A percentile compares a stretch with the other conserved stretches of the same genome.
phyloP scores from a whole-genome alignment of 2,113 vertebrate species.

The Chroicocephalus ridibundus region DNA sequence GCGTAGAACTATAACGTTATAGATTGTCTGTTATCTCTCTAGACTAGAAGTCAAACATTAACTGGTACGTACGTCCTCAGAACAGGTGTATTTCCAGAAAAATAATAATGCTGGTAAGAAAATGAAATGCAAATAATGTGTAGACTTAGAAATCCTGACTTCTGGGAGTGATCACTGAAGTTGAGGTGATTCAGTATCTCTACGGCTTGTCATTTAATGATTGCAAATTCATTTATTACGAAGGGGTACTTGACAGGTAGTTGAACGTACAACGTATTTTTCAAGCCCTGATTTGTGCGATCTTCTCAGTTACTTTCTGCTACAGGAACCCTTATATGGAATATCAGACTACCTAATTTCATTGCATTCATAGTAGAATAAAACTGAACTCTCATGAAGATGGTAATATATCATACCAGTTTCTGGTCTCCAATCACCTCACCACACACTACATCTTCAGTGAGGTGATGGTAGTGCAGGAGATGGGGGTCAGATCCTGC shows the following conservation, averaged over 20 bases:
- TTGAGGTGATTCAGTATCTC: background rate
- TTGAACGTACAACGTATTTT: background rate
- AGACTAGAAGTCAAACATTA: background rate
- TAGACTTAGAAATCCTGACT: background rate
- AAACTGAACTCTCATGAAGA: background rate
- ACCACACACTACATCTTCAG: rapidly evolving
- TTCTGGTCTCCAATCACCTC: background rate
- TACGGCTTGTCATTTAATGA: background rate
- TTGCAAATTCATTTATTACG: background rate
- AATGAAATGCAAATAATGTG: background rate
- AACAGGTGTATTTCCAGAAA: background rate
- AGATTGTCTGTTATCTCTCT: background rate
- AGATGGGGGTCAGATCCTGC: background rate
- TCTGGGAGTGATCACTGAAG: background rate
- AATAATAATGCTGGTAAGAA: background rate
- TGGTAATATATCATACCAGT: background rate
- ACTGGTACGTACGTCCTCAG: background rate
- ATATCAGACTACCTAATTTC: background rate
- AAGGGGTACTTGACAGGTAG: background rate
- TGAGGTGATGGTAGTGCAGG: background rate
- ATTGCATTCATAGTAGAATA: background rate
- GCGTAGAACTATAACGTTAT: rapidly evolving
- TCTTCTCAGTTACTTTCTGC: background rate
- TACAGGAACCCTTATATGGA: background rate
- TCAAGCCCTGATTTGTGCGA: background rate